phyloP scores from a whole-genome alignment of 1,140 invertebrate genomes.

The Chlorops oryzae region DNA sequence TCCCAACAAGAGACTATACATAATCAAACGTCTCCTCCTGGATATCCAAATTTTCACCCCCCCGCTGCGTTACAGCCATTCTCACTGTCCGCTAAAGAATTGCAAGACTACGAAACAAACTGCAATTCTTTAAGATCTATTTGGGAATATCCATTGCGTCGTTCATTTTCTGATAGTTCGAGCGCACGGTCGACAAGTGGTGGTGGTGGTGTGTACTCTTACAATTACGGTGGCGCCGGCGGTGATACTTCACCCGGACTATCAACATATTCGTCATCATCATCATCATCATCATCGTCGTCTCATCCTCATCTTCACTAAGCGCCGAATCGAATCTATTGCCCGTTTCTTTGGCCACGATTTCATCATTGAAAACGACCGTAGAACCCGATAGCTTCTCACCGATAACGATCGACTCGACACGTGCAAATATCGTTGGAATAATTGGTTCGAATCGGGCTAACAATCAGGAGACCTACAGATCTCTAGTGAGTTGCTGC shows the following conservation, averaged over 20 bases:
- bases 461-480: constrained; percentile 2
- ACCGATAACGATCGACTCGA: constrained; percentile 32
- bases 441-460: constrained; percentile 43
- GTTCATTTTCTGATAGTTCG: constrained; percentile 40
- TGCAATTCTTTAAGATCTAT: constrained; percentile 71
- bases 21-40: too few species aligned
- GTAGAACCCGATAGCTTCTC: constrained; percentile 29
- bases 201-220: constrained; percentile 11
- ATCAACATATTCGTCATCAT: not conserved
- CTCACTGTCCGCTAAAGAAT: too few species aligned
- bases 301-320: not conserved
- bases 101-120: too few species aligned
- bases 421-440: constrained; percentile 41
- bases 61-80: too few species aligned
- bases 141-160: constrained; percentile 54
- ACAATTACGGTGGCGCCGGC: constrained; percentile 1
- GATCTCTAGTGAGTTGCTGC: too few species aligned
- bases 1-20: too few species aligned
- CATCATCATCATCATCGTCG: constrained; percentile 4
- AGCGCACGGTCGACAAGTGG: constrained; percentile 8
- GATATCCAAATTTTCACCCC: too few species aligned
- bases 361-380: not conserved
- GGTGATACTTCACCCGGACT: too few species aligned
- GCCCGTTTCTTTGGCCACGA: too few species aligned
- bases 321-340: too few species aligned